Evolutionary conservation across 2,888 invertebrate species (phyloP), one percentile per base, ranked within the genome.

Genomic region (Lasioglossum vierecki): DNA sequence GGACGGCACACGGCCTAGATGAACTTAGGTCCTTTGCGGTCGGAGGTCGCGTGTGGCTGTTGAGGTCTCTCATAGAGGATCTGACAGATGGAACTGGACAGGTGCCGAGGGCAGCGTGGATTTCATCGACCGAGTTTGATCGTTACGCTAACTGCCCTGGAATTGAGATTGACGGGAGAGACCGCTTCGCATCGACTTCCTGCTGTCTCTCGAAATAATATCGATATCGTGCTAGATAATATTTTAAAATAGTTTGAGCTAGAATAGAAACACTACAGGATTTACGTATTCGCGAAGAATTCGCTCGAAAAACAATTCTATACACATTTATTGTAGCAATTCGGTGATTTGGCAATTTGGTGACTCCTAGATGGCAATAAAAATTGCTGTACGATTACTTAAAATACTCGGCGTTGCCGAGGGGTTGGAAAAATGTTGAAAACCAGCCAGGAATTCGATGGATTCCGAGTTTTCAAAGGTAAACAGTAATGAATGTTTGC

Each of bases 41-140:
- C 49, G 44, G 22, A 53, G 26, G 68, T 70, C 68, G 75, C 30
- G 26, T 41, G 70, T n/a, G 70, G 41, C 41, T 22, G 75, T 41
- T 60, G 41, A 77, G n/a, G 53, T 70, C 11, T 35, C 68, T 46
- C 76, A 30, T 26, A 30, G 22, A 30, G 53, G 44, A 11, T 11
- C 26, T 66, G 63, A 46, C 63, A 66, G 44, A 66, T 76, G 44
- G 30, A 76, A 41, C 63, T 30, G 30, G 63, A 46, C 76, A 63
- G 73, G 49, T 73, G 73, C 49, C 73, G 73, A 72, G 46, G 30
- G 30, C 72, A 73, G 35, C 49, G 53, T 22, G 44, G 44, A 71
- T 18, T 72, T 74, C 49, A 74, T 74, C 75, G 53, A 75, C 39
- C 57, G 18, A 26, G 41, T 35, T 57, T 41, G 74, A 74, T 53